phyloP scores from a whole-genome alignment of 2,797 vertebrate species.

The Carapus acus region DNA sequence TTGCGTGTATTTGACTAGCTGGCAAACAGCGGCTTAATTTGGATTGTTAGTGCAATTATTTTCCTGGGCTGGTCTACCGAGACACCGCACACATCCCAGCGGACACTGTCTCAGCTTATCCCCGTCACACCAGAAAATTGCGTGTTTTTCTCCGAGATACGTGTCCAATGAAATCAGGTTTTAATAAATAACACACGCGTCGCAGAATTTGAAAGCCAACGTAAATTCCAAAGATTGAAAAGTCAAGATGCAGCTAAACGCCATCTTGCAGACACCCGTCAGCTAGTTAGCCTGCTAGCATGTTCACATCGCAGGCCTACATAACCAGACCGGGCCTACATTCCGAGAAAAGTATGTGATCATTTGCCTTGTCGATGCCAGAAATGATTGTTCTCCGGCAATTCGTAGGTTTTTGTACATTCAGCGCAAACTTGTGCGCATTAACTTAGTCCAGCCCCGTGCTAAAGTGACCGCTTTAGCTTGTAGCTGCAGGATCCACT shows the following conservation, averaged over 20 bases:
- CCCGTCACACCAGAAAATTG: background rate
- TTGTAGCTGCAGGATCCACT: conserved; percentile 26
- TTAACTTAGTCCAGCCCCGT: background rate
- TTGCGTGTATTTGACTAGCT: conserved; percentile 65
- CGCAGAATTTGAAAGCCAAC: conserved; percentile 34
- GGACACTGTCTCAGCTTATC: conserved; percentile 11
- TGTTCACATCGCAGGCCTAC: conserved; percentile 53
- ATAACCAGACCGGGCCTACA: conserved; percentile 44
- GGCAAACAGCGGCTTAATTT: conserved; percentile 31
- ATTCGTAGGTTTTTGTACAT: too few relatives aligned
- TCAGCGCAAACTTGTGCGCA: too few relatives aligned
- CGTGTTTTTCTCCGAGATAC: background rate
- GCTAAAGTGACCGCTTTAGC: background rate
- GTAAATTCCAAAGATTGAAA: conserved; percentile 61
- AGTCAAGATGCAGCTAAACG: conserved; percentile 76
- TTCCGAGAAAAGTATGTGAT: conserved; percentile 2
- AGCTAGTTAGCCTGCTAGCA: conserved; percentile 64
- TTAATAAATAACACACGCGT: too few relatives aligned
- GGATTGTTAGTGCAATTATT: conserved; percentile 13
- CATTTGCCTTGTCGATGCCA: background rate
- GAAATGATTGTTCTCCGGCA: background rate
- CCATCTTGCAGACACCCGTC: conserved; percentile 90
- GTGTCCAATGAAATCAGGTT: too few relatives aligned
- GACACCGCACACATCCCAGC: background rate
- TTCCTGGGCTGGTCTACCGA: conserved; percentile 5